Evolutionary conservation across 2,113 vertebrate genomes (phyloP), one percentile per base, ranked within the genome.

Genomic region (Myrmecobius fasciatus): DNA sequence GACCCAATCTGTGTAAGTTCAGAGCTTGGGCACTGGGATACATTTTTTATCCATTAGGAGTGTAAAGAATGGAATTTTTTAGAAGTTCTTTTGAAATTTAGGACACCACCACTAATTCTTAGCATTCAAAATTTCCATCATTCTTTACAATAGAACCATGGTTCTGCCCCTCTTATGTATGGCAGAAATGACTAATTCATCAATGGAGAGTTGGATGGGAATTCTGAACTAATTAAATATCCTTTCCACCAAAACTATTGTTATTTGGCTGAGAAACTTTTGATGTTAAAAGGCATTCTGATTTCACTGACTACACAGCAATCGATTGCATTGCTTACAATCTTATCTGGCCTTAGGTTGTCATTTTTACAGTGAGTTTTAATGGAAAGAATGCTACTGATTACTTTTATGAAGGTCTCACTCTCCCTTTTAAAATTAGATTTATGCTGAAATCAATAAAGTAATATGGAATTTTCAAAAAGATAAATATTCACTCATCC

Each of bases 331-430:
- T 28, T 25, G 89, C 17, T 36, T 26, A 20, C 1, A 24, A 51
- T 75, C 14, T 36, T 92, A 56, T 89, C 89, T 25, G 1, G 53
- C n/a, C 60, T 92, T 1, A 83, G 3, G 31, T n/a, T n/a, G 91
- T 94, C 31, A 75, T 94, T 95, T 94, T 94, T 91, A 89, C 10
- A 46, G 28, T 95, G 25, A 28, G 31, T 94, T 91, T 51, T 48
- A 93, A 92, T 48, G 54, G 52, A 95, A 94, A 10, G 20, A 54
- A 51, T 91, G 89, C 43, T 92, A 31, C 91, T 92, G 56, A 90
- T 93, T 67, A n/a, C 20, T 67, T 95, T 94, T 28, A 10, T 92
- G 93, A 93, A 56, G n/a, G 88, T 90, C 46, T n/a, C 48, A 28
- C 52, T 25, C 43, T 90, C 90, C 52, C 46, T 94, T 96, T 52